A percentile compares a stretch with the other conserved stretches of the same genome.
Conservation (phyloP, 2,888 invertebrate genomes). For the Heteromyza rotundicornis region DNA sequence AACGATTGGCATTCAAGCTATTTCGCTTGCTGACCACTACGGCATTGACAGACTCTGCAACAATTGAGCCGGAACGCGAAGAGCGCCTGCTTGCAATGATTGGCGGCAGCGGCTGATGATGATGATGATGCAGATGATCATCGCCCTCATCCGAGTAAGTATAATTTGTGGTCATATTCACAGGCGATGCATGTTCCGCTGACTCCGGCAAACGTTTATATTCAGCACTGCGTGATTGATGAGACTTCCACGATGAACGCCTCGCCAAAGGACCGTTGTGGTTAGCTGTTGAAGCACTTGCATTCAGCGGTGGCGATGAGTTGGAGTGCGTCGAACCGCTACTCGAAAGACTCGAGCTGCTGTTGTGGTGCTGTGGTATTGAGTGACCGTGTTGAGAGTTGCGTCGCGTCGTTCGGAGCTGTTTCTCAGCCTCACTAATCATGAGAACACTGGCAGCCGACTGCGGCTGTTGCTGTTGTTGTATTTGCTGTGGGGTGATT, state of each 20-base stretch:
- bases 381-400: conserved; percentile 29
- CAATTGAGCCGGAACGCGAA: conserved; percentile 36
- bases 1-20: conserved; percentile 31
- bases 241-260: conserved; percentile 54
- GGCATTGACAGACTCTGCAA: too few species aligned
- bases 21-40: conserved; percentile 34
- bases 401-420: conserved; percentile 5
- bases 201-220: conserved; percentile 53
- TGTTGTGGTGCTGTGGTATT: conserved; percentile 22
- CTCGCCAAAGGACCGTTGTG: conserved; percentile 41
- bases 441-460: conserved; percentile 20
- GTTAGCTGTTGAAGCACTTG: conserved; percentile 9
- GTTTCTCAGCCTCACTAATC: conserved; percentile 24
- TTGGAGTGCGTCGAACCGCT: conserved; percentile 43
- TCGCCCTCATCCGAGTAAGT: conserved; percentile 11
- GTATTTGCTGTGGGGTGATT: not conserved
- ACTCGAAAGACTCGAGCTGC: conserved; percentile 49
- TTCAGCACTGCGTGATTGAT: conserved; percentile 46
- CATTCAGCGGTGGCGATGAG: conserved; percentile 34
- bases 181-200: conserved; percentile 42
- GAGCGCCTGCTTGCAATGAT: conserved; percentile 30
- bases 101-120: conserved; percentile 18
- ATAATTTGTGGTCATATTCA: conserved; percentile 31
- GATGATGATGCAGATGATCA: conserved; percentile 21
- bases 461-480: not conserved